These are phyloP conservation scores for Tinamus guttatus DNA, from an alignment of 2,113 vertebrate genomes.

Conservation along the genomic window DNA sequence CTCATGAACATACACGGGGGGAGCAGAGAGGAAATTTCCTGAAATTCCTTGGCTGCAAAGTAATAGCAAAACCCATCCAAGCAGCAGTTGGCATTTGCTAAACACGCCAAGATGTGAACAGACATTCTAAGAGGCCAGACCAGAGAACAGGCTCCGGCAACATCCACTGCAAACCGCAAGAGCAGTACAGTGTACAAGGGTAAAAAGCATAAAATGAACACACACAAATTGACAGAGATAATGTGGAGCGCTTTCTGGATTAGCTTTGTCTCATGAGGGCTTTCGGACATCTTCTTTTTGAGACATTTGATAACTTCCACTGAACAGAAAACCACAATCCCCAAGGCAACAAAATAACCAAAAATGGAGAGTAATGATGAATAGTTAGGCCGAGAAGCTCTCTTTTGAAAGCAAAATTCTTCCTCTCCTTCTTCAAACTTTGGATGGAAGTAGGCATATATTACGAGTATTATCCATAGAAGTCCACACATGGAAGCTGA, in stretches of 20 bases:
- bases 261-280: neutral
- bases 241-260: conserved; percentile 65
- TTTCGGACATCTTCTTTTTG: neutral
- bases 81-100: conserved; percentile 80
- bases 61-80: conserved; percentile 83
- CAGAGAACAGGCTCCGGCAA: neutral
- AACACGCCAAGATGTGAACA: neutral
- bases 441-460: fast-evolving
- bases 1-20: neutral
- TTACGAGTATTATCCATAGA: conserved; percentile 63
- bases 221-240: conserved; percentile 75
- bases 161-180: neutral
- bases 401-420: conserved; percentile 4
- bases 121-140: fast-evolving
- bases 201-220: conserved; percentile 79
- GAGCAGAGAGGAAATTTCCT: conserved; percentile 34
- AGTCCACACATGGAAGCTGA: conserved; percentile 52
- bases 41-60: conserved; percentile 77
- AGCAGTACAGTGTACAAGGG: conserved; percentile 68
- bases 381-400: fast-evolving
- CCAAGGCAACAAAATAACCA: conserved; percentile 68
- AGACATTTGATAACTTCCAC: conserved; percentile 68
- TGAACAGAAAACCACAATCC: conserved; percentile 77
- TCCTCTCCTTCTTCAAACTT: fast-evolving
- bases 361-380: neutral